Base-by-base conservation (phyloP, 2,797 vertebrate genomes). In the Tapera naevia region DNA sequence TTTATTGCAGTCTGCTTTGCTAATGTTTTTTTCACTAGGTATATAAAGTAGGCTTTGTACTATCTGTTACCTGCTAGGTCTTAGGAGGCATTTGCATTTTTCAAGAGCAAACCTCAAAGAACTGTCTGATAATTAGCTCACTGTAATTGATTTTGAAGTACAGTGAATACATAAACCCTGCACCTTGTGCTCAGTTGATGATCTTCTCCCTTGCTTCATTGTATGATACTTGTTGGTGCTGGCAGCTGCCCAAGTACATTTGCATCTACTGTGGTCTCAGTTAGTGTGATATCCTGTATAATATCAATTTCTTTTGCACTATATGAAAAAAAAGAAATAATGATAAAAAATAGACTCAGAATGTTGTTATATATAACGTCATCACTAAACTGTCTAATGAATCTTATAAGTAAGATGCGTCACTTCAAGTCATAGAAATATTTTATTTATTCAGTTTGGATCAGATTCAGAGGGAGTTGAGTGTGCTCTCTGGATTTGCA, bases 121-220 rank as follows among this genome's bases (percentile, higher is more conserved):
- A 66, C 17, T 9, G 3, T n/a, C 73, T 91, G 71, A 79, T 90
- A 95, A 94, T 96, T 94, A 95, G 60, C 71, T 94, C 64, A 70
- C 45, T 89, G 35, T 83, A 93, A 95, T 86, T 93, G 66, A 92
- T 96, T 91, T 91, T 89, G 43, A 88, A 93, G 84, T 82, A 79
- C 33, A 72, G 32, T 80, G 72, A 60, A 79, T 67, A 62, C 23
- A 87, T 62, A 87, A 95, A 86, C 60, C 32, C 6, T 90, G 95
- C 66, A 82, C 53, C 57, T 93, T 93, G 58, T 66, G 46, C 74
- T 88, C 75, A 86, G 41, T 17, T 70, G 37, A 57, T 50, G 45
- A 25, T 35, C 58, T 79, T 90, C 92, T 76, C 50, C n/a, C n/a
- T 64, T 89, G 41, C 48, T 45, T 28, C 50, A 62, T 32, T 78